Conservation (phyloP, 2,113 vertebrate genomes). For the Protobothrops flavoviridis region DNA sequence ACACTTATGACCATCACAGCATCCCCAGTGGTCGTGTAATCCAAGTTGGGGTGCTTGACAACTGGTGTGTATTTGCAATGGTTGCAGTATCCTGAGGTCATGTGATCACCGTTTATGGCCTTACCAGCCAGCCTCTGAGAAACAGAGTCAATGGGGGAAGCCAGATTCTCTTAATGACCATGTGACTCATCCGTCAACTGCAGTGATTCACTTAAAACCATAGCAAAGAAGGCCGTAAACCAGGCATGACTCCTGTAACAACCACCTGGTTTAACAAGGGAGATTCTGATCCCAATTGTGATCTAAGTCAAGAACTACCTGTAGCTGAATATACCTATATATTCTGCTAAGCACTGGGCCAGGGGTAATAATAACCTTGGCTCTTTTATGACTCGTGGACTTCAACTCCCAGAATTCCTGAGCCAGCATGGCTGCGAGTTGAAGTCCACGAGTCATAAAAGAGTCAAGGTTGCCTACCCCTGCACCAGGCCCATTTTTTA, state of each 20-base stretch:
- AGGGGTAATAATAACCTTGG: no score
- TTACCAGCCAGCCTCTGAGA: no score
- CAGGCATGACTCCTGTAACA: not conserved
- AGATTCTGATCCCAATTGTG: not conserved
- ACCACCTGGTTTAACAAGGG: not conserved
- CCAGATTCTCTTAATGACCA: not conserved
- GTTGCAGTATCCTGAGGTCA: not conserved
- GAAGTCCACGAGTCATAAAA: no score
- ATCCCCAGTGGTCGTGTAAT: not conserved
- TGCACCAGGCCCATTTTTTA: constrained; percentile 33
- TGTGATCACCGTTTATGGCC: not conserved
- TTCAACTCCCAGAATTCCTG: no score
- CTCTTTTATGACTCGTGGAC: no score
- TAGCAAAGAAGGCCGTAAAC: not conserved
- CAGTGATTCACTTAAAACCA: not conserved
- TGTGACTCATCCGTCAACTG: not conserved
- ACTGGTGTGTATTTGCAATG: not conserved
- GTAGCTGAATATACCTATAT: not conserved
- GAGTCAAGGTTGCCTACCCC: no score
- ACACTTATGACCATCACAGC: not conserved
- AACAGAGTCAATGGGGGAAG: not conserved
- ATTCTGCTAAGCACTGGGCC: constrained; percentile 37
- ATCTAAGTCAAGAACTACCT: not conserved
- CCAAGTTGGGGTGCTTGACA: not conserved
- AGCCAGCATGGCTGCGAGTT: no score